Base-by-base conservation (phyloP, 1,140 invertebrate species). In the Hormaphis cornu region DNA sequence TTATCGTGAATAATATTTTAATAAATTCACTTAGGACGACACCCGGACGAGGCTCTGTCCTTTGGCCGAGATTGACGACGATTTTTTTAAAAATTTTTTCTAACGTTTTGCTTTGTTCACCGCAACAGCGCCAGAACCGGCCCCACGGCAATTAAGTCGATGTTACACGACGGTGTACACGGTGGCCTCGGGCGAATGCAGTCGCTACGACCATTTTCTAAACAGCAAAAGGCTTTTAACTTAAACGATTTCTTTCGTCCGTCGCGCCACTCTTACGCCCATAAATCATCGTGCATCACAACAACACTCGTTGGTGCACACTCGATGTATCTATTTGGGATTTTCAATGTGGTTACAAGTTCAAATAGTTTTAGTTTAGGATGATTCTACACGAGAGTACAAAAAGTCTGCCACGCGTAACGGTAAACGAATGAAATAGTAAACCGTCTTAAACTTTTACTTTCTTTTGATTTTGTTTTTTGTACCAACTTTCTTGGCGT, bases 181-280 rank as follows among this genome's bases (percentile, higher is more conserved):
- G n/a, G n/a, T n/a, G n/a, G n/a, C n/a, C n/a, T 24, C 33, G 35
- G 33, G 40, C 54, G 33, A 58, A 58, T n/a, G n/a, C n/a, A 58
- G 33, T 58, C 24, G 22, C 35, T 9, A 3, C 6, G 28, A 20
- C 54, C 35, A 40, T 58, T 58, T 58, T 58, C 20, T 58, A 58
- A 58, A 58, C 54, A 58, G 54, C 54, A 22, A 58, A 58, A 58
- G 40, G 54, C 54, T 58, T 58, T 58, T 58, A 58, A 58, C 33
- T 58, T 40, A 40, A 58, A 58, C 40, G 20, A 58, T 58, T 58
- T 58, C 54, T 58, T 58, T 58, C 33, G 33, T 24, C 33, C 54
- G n/a, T n/a, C n/a, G 20, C 35, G 24, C 54, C 40, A 37, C 54
- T 40, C 54, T 37, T 22, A 22, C 2, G n/a, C 2, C 54, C 22